These are phyloP conservation scores for Halichondria panicea DNA, from an alignment of 37 sponge, comb jelly and placozoan species.

Conservation along the genomic window DNA sequence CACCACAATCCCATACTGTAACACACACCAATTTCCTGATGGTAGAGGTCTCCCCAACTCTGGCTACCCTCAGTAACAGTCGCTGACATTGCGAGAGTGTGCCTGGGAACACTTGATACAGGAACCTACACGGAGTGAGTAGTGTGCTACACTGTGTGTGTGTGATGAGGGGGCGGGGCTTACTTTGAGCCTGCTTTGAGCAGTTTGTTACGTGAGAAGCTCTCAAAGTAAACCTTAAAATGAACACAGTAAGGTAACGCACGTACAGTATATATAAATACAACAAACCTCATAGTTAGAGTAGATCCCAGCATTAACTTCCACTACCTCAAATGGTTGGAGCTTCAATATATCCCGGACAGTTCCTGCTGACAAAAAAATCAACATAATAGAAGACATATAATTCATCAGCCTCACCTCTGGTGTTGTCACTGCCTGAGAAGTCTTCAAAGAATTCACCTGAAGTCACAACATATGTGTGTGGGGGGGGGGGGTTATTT, in stretches of 20 bases:
- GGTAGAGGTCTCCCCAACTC: slow-evolving; percentile 61
- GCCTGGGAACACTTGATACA: slow-evolving; percentile 92
- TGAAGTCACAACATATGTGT: slow-evolving; percentile 7
- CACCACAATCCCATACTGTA: background rate
- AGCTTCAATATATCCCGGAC: slow-evolving; percentile 63
- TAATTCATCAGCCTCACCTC: slow-evolving; percentile 6
- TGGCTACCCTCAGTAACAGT: slow-evolving; percentile 64
- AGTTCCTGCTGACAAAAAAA: slow-evolving; percentile 15
- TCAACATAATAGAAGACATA: background rate
- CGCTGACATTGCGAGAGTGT: slow-evolving; percentile 71
- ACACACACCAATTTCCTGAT: slow-evolving; percentile 67
- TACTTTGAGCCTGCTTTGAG: slow-evolving; percentile 68
- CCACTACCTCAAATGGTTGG: slow-evolving; percentile 61
- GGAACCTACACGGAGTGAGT: slow-evolving; percentile 28
- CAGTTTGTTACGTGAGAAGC: slow-evolving; percentile 77
- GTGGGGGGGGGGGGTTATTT: background rate
- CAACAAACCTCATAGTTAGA: slow-evolving; percentile 20
- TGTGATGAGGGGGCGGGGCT: slow-evolving; percentile 7
- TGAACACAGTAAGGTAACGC: background rate
- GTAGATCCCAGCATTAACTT: slow-evolving; percentile 52
- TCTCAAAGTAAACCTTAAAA: slow-evolving; percentile 77
- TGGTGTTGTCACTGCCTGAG: slow-evolving; percentile 46
- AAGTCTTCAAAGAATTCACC: slow-evolving; percentile 80
- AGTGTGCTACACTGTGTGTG: background rate
- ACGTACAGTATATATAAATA: background rate